phyloP scores from a whole-genome alignment of 2,888 invertebrate species.

The Apotomis turbidana region DNA sequence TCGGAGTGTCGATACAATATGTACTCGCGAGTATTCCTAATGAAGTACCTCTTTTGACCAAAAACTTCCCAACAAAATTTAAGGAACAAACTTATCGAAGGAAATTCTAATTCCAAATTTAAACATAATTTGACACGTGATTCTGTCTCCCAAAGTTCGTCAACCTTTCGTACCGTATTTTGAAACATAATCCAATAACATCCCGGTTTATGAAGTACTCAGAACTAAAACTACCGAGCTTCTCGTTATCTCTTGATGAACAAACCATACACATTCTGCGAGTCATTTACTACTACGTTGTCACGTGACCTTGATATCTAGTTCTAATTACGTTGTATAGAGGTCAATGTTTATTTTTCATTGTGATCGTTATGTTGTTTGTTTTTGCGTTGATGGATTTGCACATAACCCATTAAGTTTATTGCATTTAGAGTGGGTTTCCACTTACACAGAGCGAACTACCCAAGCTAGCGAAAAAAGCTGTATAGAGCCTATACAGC shows the following conservation, averaged over 20 bases:
- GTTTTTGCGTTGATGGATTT: conserved; percentile 19
- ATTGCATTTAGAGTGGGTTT: no score
- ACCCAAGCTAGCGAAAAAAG: no score
- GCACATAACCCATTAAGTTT: background rate
- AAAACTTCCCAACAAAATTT: background rate
- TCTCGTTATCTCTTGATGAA: background rate
- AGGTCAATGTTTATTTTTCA: conserved; percentile 27
- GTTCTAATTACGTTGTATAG: conserved; percentile 18
- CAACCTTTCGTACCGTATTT: conserved; percentile 1
- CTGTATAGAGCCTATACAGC: no score
- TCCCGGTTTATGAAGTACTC: conserved; percentile 9
- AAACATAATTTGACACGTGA: no score
- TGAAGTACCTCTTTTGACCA: no score
- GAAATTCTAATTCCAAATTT: no score
- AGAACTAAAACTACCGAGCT: conserved; percentile 6
- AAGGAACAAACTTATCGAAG: background rate
- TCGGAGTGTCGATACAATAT: no score
- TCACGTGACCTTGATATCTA: conserved; percentile 14
- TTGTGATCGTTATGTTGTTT: conserved; percentile 17
- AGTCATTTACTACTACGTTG: conserved; percentile 7
- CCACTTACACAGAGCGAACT: no score
- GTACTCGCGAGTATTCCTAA: no score
- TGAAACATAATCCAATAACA: background rate
- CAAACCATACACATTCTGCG: conserved; percentile 15
- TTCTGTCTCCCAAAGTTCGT: background rate